Conservation (phyloP, 1,140 invertebrate genomes). For the Gryllus bimaculatus region DNA sequence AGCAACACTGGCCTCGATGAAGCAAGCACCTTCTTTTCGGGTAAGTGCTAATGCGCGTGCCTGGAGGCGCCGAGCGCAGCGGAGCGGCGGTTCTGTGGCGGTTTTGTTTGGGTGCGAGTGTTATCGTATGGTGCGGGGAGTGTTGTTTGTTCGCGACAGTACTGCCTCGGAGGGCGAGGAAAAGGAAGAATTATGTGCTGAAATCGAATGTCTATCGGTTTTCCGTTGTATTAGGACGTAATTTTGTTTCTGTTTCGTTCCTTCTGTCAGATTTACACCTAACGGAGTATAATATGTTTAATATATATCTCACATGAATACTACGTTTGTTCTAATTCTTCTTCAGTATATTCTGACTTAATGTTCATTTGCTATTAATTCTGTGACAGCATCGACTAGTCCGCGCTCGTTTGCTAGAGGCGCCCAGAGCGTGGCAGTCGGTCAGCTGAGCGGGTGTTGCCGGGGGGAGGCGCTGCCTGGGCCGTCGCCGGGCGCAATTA, state of each 20-base stretch:
- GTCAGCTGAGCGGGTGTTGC: not conserved
- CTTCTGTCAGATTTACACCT: too few species aligned
- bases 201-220: not conserved
- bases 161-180: too few species aligned
- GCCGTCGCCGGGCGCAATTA: not conserved
- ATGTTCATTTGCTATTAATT: too few species aligned
- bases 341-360: too few species aligned
- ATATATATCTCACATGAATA: too few species aligned
- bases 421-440: not conserved
- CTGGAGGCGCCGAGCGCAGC: not conserved
- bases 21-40: conserved; percentile 9
- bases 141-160: too few species aligned
- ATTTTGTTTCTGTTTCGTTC: too few species aligned
- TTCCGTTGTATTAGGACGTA: too few species aligned
- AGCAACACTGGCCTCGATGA: conserved; percentile 16
- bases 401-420: not conserved
- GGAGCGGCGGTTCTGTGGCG: not conserved
- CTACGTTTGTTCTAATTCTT: too few species aligned
- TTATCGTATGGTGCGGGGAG: not conserved
- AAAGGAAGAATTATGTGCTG: not conserved
- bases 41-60: not conserved
- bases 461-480: too few species aligned
- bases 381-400: too few species aligned
- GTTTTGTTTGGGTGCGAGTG: not conserved
- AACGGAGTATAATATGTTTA: too few species aligned